Percentiles rank a stretch among this genome's conserved stretches.
Conservation (phyloP, 2,113 vertebrate genomes). For the Uria aalge region DNA sequence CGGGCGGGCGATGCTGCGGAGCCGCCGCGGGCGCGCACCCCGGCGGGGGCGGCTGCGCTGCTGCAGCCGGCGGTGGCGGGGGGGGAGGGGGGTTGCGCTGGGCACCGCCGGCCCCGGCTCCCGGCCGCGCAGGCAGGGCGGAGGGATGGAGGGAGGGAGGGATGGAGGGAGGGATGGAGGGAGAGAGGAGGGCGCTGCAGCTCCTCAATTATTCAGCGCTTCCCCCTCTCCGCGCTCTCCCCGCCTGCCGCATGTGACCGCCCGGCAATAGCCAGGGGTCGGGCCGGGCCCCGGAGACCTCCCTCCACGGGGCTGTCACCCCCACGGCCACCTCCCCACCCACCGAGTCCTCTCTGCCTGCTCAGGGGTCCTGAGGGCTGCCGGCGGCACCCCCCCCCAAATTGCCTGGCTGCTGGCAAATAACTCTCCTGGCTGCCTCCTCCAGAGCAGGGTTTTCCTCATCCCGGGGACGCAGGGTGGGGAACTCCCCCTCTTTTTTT, state of each 20-base stretch:
- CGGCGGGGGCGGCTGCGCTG: neutral
- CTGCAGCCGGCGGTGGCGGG: neutral
- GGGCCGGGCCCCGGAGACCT: neutral
- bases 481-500: neutral
- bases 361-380: neutral
- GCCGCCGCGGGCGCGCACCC: neutral
- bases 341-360: neutral
- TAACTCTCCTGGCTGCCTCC: neutral
- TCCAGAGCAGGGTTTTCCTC: neutral
- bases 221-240: neutral
- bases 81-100: neutral
- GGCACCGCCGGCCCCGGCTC: neutral
- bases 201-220: slow-evolving; percentile 71
- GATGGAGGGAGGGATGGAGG: neutral
- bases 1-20: neutral
- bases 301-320: neutral
- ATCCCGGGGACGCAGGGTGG: neutral
- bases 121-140: neutral
- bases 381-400: neutral
- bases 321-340: neutral
- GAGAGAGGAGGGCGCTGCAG: slow-evolving; percentile 50
- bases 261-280: neutral
- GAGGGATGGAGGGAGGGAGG: neutral
- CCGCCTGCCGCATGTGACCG: slow-evolving; percentile 35
- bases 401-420: neutral